Evolutionary conservation across 2,797 vertebrate genomes (phyloP).

Genomic region (Tapirus indicus): DNA sequence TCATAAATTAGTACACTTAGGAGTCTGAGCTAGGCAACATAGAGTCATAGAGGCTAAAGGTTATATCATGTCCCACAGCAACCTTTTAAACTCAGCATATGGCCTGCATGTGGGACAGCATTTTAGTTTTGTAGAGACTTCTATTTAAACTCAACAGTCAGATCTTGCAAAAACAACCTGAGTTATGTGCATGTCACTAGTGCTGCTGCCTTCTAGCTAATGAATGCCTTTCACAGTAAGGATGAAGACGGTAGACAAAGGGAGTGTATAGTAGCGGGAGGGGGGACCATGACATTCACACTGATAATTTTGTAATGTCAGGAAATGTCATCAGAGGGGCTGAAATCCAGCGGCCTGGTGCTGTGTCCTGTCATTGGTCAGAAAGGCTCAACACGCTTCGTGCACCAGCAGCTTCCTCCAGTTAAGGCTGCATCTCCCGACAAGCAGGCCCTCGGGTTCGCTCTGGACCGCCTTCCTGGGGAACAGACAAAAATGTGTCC

Average conservation of each 20-base stretch:
- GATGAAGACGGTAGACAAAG: not conserved
- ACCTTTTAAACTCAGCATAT: not conserved
- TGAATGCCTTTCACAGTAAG: not conserved
- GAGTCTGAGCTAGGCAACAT: not conserved
- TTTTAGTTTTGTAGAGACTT: not conserved
- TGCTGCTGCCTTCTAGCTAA: not conserved
- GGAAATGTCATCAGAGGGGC: not conserved
- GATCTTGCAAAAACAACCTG: not conserved
- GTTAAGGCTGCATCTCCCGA: not conserved
- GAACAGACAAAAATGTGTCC: slow-evolving; percentile 51
- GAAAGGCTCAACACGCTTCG: not conserved
- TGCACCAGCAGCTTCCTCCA: not conserved
- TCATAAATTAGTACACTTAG: not conserved
- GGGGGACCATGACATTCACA: not conserved
- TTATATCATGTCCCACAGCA: not conserved
- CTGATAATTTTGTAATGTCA: not conserved
- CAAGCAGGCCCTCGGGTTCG: not conserved
- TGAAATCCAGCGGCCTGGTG: not conserved
- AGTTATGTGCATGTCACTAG: not conserved
- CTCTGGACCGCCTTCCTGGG: not conserved
- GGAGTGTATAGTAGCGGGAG: not conserved
- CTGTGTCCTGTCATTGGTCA: not conserved
- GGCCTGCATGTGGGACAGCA: not conserved
- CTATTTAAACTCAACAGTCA: not conserved
- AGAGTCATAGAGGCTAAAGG: not conserved